Conservation (phyloP, 2,888 invertebrate species). For the Synanthedon myopaeformis region DNA sequence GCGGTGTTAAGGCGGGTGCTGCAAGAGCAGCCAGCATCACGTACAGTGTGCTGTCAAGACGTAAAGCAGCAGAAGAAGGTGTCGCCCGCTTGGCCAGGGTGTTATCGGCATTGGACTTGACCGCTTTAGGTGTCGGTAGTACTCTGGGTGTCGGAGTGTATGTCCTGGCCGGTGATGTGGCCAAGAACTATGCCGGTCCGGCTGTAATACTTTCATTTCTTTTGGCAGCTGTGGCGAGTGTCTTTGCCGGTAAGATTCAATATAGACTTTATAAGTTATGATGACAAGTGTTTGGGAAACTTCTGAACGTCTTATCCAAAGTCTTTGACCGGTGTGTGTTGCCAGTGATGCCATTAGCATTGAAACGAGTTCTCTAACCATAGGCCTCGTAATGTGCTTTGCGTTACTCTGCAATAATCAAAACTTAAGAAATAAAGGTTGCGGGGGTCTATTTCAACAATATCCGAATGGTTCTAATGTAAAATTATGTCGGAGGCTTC, state of each 20-base stretch:
- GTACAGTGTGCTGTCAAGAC: constrained; percentile 48
- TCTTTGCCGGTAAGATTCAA: constrained; percentile 79
- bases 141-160: constrained; percentile 93
- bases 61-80: constrained; percentile 60
- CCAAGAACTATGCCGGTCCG: constrained; percentile 85
- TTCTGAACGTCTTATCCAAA: too few relatives aligned
- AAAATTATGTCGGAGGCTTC: too few relatives aligned
- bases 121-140: constrained; percentile 84
- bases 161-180: constrained; percentile 87
- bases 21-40: constrained; percentile 36
- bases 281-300: too few relatives aligned
- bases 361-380: too few relatives aligned
- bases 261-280: too few relatives aligned
- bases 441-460: too few relatives aligned
- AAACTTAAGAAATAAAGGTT: too few relatives aligned
- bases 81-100: constrained; percentile 75
- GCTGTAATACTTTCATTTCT: constrained; percentile 88
- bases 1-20: constrained; percentile 52
- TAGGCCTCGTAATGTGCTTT: too few relatives aligned
- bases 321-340: too few relatives aligned
- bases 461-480: too few relatives aligned
- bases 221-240: constrained; percentile 91
- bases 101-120: constrained; percentile 84
- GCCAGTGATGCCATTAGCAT: too few relatives aligned
- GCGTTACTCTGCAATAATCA: too few relatives aligned